Evolutionary conservation across 2,888 invertebrate species (phyloP).

Genomic region (Odontocerum albicorne): DNA sequence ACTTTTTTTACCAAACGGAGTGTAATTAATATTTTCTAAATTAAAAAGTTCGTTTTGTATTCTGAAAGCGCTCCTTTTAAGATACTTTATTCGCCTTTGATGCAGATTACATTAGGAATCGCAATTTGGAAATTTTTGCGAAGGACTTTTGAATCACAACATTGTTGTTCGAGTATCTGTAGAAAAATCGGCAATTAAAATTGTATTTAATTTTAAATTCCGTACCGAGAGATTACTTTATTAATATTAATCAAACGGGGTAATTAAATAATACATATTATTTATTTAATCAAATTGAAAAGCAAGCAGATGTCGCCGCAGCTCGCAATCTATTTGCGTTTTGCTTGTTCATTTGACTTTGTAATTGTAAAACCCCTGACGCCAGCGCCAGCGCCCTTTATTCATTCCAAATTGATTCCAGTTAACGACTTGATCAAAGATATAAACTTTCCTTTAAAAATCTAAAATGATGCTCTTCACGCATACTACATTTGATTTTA

Average conservation of each 20-base stretch:
- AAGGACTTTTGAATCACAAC: too few species aligned
- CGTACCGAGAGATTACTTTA: slow-evolving; percentile 1
- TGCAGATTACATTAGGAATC: too few species aligned
- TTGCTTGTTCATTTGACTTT: slow-evolving; percentile 17
- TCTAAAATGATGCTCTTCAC: too few species aligned
- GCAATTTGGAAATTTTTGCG: too few species aligned
- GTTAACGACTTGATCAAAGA: neutral
- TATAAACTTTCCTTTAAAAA: neutral
- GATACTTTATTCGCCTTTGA: too few species aligned
- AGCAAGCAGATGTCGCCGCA: slow-evolving; percentile 15
- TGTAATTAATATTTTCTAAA: too few species aligned
- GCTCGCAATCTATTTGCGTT: slow-evolving; percentile 13
- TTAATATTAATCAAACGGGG: slow-evolving; percentile 14
- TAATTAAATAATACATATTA: slow-evolving; percentile 13
- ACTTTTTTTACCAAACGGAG: too few species aligned
- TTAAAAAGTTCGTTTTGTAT: too few species aligned
- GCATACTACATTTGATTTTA: too few species aligned
- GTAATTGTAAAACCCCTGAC: slow-evolving; percentile 7
- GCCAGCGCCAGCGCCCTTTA: slow-evolving; percentile 8
- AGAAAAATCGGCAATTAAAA: too few species aligned
- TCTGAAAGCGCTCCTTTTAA: too few species aligned
- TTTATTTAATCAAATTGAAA: slow-evolving; percentile 20
- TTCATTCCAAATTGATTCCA: neutral
- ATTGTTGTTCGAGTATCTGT: too few species aligned
- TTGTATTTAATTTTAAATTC: neutral